Base-by-base conservation (phyloP, 2,888 invertebrate genomes). In the Dermolepida albohirtum region DNA sequence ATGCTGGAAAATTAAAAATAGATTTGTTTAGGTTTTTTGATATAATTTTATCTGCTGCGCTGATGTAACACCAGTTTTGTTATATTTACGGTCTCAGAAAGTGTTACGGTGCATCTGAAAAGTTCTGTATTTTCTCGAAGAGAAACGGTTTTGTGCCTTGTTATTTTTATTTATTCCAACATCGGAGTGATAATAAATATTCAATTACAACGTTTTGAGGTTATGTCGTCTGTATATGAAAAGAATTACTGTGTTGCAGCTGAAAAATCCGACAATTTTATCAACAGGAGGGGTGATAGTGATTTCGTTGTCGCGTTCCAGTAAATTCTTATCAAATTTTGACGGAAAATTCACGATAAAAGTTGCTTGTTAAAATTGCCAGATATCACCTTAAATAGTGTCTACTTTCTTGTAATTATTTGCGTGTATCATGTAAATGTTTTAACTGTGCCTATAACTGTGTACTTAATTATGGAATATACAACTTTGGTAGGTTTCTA, bases 401-500 rank as follows among this genome's bases (percentile, higher is more conserved):
- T 51, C 27, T 52, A 12, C 17, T n/a, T 40, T 27, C 34, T 51
- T 41, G 12, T 44, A 41, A 40, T 64, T 64, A 59, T 44, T 27
- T n/a, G 44, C 29, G 59, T 59, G 44, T 64, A 52, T 41, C 51
- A 64, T 64, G 64, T 64, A 52, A 64, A 50, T 64, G 27, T 49
- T 34, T 64, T 39, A 50, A 52, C 27, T 41, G 64, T 64, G 51
- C 43, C 51, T 27, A 49, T 34, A 43, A 54, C 16, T 49, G 52
- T 47, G 52, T 67, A 55, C 68, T 68, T 65, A 65, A 68, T 47
- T 12, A 68, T 68, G 68, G 68, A 68, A 68, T 68, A 68, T 52
- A 68, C 59, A 41, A 65, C 64, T 43, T 50, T 68, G 68, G 68
- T 68, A 68, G 57, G 68, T 59, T 52, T 65, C 39, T n/a, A 44